Conservation (phyloP, 2,797 vertebrate genomes). For the Sarcophilus harrisii region DNA sequence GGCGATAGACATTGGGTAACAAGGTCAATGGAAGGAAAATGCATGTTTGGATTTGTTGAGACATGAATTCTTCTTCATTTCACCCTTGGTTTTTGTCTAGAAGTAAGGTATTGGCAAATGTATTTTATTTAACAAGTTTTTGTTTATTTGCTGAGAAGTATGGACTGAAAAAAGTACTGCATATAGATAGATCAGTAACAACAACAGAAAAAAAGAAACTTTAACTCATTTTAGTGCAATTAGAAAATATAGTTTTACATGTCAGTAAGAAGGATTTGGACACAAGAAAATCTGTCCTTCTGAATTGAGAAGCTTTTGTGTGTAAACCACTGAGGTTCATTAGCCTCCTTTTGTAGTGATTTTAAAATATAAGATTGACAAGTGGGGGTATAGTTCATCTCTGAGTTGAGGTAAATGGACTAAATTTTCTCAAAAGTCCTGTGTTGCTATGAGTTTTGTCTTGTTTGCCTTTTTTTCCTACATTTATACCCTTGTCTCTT, state of each 20-base stretch:
- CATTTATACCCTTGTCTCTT: neutral
- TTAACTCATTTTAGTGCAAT: neutral
- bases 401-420: neutral
- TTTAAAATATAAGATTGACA: constrained; percentile 27
- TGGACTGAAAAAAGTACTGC: neutral
- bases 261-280: neutral
- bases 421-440: neutral
- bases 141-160: neutral
- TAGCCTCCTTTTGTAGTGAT: constrained; percentile 24
- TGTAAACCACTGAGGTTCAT: constrained; percentile 7
- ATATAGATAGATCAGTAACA: neutral
- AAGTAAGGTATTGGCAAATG: neutral
- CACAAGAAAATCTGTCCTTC: neutral
- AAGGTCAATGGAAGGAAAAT: neutral
- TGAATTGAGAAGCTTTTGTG: neutral
- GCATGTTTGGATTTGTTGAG: neutral
- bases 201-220: neutral
- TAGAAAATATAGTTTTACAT: neutral
- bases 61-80: neutral
- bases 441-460: neutral
- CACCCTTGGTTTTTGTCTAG: neutral
- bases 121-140: neutral
- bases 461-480: neutral
- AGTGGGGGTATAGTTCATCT: neutral
- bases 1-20: neutral